Percentiles rank a stretch among this genome's conserved stretches.
These are phyloP conservation scores for Mythimna vitellina DNA, from an alignment of 2,888 invertebrate species.

Conservation along the genomic window DNA sequence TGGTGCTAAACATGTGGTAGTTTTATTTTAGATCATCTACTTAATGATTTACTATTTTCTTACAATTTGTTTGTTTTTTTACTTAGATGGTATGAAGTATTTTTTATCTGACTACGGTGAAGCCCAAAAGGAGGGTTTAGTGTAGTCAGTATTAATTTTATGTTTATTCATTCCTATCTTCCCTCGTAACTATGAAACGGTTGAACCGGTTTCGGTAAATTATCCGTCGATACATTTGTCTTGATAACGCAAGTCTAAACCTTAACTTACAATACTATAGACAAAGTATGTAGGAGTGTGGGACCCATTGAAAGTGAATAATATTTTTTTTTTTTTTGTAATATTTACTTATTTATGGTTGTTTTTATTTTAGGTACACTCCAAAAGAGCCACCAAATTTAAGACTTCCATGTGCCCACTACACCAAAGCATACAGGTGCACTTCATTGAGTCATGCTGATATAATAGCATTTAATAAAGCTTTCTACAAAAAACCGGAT, in stretches of 20 bases:
- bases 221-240: neutral
- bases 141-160: neutral
- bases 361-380: conserved; percentile 24
- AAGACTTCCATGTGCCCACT: conserved; percentile 24
- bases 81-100: neutral
- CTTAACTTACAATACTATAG: neutral
- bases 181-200: neutral
- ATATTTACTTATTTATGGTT: neutral
- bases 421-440: conserved; percentile 26
- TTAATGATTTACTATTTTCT: conserved; percentile 3
- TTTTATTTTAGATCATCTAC: neutral
- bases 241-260: conserved; percentile 5
- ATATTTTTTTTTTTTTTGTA: neutral
- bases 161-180: neutral
- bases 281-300: neutral
- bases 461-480: conserved; percentile 40
- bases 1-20: conserved; percentile 4
- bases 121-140: conserved; percentile 1
- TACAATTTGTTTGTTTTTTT: neutral
- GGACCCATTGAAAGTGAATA: neutral
- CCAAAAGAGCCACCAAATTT: conserved; percentile 28
- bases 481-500: conserved; percentile 37
- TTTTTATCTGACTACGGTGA: neutral
- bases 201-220: neutral
- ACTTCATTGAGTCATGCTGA: conserved; percentile 24